These are phyloP conservation scores for Alectura lathami DNA, from an alignment of 2,113 vertebrate species.

Conservation along the genomic window DNA sequence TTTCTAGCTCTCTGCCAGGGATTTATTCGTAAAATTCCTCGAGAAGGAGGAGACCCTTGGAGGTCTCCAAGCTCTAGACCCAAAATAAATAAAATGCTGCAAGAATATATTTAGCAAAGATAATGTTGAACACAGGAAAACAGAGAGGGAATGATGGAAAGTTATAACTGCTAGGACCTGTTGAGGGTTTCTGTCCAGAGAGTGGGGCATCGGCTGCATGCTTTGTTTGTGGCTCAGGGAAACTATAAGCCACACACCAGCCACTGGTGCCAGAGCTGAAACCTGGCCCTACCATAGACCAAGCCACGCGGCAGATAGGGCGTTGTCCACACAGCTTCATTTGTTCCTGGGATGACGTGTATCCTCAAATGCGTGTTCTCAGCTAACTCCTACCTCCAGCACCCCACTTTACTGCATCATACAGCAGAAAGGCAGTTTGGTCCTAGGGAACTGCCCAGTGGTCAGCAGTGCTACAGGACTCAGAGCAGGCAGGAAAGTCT, in stretches of 20 bases:
- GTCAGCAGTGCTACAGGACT: not conserved
- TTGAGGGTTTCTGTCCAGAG: not conserved
- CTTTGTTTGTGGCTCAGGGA: not conserved
- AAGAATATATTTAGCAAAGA: not conserved
- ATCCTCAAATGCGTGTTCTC: not conserved
- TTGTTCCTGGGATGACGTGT: not conserved
- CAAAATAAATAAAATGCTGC: not conserved
- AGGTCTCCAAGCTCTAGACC: not conserved
- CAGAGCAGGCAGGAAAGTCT: not conserved
- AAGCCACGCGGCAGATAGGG: not conserved
- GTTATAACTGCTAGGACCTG: accelerated
- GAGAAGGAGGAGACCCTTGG: not conserved
- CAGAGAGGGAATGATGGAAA: not conserved
- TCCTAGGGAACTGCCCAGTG: not conserved
- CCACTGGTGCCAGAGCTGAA: accelerated
- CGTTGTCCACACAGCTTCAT: not conserved
- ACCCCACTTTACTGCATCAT: not conserved
- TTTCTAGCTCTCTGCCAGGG: not conserved
- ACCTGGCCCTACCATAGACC: not conserved
- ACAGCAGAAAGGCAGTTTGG: not conserved
- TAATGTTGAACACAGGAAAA: not conserved
- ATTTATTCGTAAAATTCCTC: not conserved
- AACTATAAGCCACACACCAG: not conserved
- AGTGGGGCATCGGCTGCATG: not conserved
- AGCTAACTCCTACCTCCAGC: not conserved